Base-by-base conservation (phyloP, 2,888 invertebrate species). In the Dioctria linearis region DNA sequence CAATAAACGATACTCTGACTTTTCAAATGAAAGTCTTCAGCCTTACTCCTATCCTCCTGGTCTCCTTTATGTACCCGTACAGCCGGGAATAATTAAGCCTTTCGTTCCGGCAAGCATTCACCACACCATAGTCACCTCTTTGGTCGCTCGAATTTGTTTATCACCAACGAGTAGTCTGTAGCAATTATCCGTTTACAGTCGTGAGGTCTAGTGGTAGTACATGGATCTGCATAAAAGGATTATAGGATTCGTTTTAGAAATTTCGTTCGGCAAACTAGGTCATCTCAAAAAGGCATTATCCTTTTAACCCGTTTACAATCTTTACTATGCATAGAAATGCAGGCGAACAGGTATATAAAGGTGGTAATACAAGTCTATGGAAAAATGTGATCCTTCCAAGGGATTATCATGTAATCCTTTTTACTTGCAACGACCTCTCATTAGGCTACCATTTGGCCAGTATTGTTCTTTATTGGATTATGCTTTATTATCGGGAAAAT, bases 401-500 rank as follows among this genome's bases (percentile, higher is more conserved):
- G 73, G 59, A 57, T 73, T 73, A 39, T 49, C 57, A 2, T n/a
- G 13, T 73, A 59, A 73, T 73, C 73, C 51, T 73, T 49, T 73
- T 59, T n/a, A 42, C 8, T 13, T 9, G 42, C 25, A 57, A 39
- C 54, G 13, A 40, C 59, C 73, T 42, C 42, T 73, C 59, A 42
- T 73, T 73, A 73, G 59, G 57, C 73, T 73, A 57, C 59, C 51
- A 57, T 54, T 73, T 73, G 59, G 37, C 42, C 13, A 40, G 57
- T 57, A 57, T 73, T 73, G 73, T 73, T 5, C 11, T 40, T 73
- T 73, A 79, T 79, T 81, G 81, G 81, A 81, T 81, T 81, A 81
- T 81, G 73, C 63, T 43, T 63, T 79, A 81, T 81, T 59, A 81
- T 73, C 75, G 73, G 73, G 63, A 81, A 81, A 81, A 81, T 81